Percentiles rank a stretch among this genome's conserved stretches.
Evolutionary conservation across 2,797 vertebrate species (phyloP).

Genomic region (Pipistrellus kuhlii): DNA sequence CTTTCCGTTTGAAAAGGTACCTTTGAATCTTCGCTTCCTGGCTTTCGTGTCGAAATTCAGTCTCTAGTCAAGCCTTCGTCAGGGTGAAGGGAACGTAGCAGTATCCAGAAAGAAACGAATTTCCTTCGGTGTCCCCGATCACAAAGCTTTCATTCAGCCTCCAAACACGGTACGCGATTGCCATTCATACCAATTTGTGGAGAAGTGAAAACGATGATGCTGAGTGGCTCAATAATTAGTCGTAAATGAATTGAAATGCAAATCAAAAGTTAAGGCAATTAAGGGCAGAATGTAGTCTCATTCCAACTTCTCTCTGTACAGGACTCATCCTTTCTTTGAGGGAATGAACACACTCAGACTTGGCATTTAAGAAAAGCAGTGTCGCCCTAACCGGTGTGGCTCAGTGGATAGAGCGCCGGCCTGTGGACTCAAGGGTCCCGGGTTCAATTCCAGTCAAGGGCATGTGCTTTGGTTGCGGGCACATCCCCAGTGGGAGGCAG

Average conservation of each 20-base stretch:
- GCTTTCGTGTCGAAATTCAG: conserved; percentile 37
- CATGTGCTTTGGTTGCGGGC: no score
- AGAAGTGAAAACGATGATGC: not conserved
- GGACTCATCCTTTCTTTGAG: not conserved
- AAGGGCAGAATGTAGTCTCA: conserved; percentile 12
- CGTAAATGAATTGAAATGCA: conserved; percentile 3
- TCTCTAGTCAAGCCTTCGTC: conserved; percentile 2
- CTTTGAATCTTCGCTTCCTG: conserved; percentile 11
- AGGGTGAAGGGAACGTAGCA: conserved; percentile 6
- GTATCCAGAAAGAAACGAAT: conserved; percentile 33
- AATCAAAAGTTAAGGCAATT: not conserved
- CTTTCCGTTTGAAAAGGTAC: conserved; percentile 43
- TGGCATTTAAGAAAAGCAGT: conserved; percentile 16
- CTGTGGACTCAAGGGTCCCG: no score
- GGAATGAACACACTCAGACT: not conserved
- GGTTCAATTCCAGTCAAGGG: no score
- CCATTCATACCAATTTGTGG: not conserved
- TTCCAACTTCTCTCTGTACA: not conserved
- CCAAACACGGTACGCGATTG: not conserved
- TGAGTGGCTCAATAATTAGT: not conserved
- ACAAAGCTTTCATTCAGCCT: conserved; percentile 31
- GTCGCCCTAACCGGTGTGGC: no score
- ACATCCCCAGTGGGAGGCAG: no score
- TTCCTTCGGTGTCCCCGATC: not conserved
- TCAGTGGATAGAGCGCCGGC: no score